Evolutionary conservation across 2,113 vertebrate genomes (phyloP).

Genomic region (Pelecanus crispus): DNA sequence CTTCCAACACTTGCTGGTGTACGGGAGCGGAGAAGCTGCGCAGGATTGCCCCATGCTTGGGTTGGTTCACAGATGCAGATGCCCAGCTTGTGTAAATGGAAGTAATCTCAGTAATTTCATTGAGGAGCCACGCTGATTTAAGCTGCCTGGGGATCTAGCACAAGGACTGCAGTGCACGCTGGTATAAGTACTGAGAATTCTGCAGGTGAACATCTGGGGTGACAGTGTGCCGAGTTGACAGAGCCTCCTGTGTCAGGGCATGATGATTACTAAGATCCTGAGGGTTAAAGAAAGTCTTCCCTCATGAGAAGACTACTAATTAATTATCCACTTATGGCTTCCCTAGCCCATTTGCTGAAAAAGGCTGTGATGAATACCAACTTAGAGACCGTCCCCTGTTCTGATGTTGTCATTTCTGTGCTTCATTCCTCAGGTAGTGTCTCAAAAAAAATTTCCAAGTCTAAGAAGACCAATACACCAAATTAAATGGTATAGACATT

Average conservation of each 20-base stretch:
- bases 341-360: not conserved
- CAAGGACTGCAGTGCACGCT: not conserved
- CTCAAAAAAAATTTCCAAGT: not conserved
- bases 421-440: not conserved
- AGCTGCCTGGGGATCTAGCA: not conserved
- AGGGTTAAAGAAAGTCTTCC: not conserved
- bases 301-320: not conserved
- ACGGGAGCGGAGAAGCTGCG: not conserved
- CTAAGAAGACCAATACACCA: not conserved
- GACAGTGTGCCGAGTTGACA: not conserved
- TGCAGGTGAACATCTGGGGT: not conserved
- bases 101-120: not conserved
- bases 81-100: not conserved
- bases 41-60: not conserved
- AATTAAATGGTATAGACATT: not conserved
- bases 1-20: not conserved
- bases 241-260: not conserved
- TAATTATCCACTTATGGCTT: not conserved
- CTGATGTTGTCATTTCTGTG: not conserved
- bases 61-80: not conserved
- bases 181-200: not conserved
- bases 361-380: accelerated
- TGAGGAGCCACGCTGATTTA: not conserved
- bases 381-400: not conserved
- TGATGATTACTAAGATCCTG: not conserved